Conservation (phyloP, 2,113 vertebrate genomes). For the Cathartes aura region DNA sequence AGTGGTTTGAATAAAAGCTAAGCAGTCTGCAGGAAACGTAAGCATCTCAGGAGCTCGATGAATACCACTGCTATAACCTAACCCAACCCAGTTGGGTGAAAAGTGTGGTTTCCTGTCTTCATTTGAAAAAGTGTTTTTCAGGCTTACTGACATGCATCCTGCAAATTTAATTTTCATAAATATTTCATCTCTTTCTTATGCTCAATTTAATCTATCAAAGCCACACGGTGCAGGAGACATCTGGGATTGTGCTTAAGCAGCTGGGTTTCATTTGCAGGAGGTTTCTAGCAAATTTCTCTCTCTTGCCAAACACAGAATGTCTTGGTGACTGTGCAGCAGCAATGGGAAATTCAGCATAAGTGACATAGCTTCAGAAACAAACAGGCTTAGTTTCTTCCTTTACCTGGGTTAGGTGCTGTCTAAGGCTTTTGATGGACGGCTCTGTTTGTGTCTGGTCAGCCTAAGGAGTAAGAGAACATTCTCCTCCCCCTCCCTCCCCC, state of each 20-base stretch:
- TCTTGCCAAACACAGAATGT: conserved; percentile 64
- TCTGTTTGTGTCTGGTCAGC: background rate
- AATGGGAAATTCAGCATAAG: background rate
- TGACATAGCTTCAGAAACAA: conserved; percentile 42
- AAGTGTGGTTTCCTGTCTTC: conserved; percentile 64
- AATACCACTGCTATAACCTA: conserved; percentile 31
- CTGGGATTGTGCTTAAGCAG: conserved; percentile 77
- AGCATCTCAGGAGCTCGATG: conserved; percentile 25
- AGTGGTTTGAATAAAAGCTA: conserved; percentile 17
- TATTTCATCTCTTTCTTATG: conserved; percentile 78
- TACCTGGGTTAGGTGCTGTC: background rate
- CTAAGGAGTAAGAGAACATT: background rate
- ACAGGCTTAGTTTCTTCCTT: background rate
- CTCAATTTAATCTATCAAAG: conserved; percentile 79
- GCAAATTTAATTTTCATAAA: conserved; percentile 79
- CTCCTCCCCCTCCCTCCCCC: too few relatives aligned
- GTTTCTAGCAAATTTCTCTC: conserved; percentile 32
- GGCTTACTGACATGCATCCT: conserved; percentile 72
- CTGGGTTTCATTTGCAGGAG: conserved; percentile 78
- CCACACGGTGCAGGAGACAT: conserved; percentile 68
- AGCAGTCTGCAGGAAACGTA: background rate
- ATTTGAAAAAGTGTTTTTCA: conserved; percentile 34
- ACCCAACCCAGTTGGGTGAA: conserved; percentile 20
- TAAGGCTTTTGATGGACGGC: background rate
- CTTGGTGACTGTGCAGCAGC: conserved; percentile 46